These are phyloP conservation scores for Rotaria magnacalcarata DNA, from an alignment of 2,888 invertebrate species.

Conservation along the genomic window DNA sequence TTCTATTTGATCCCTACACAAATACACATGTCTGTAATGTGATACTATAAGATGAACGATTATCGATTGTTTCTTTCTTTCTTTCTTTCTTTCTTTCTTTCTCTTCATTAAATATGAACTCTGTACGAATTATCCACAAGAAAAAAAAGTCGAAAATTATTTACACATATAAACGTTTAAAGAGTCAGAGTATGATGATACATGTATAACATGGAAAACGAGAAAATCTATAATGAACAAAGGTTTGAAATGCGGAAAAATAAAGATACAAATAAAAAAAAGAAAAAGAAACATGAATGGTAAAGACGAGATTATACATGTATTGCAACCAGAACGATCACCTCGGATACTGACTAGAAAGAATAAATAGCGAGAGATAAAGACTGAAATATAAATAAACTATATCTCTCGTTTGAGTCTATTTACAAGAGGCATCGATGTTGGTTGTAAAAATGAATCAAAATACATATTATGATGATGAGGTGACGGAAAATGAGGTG, in stretches of 20 bases:
- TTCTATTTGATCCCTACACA: not conserved
- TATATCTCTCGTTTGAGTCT: conserved; percentile 21
- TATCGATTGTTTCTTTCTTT: not conserved
- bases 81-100: not conserved
- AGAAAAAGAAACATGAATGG: not conserved
- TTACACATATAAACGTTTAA: not conserved
- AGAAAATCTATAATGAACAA: conserved; percentile 17
- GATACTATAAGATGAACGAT: not conserved
- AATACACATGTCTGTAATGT: not conserved
- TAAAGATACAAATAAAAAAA: conserved; percentile 16
- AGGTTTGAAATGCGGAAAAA: not conserved
- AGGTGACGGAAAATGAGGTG: not conserved
- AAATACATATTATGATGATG: not conserved
- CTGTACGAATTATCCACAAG: not conserved
- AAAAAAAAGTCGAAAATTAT: not conserved
- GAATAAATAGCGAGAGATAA: not conserved
- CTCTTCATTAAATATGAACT: conserved; percentile 9
- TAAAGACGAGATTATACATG: not conserved
- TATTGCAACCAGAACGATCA: conserved; percentile 26
- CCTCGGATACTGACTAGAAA: conserved; percentile 16
- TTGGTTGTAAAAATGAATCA: conserved; percentile 3
- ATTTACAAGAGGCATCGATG: conserved; percentile 2
- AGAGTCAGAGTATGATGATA: conserved; percentile 10
- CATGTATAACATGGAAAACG: conserved; percentile 10
- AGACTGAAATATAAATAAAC: not conserved